Evolutionary conservation across 2,113 vertebrate species (phyloP), one percentile per base, ranked within the genome.

Genomic region (Otocyon megalotis): DNA sequence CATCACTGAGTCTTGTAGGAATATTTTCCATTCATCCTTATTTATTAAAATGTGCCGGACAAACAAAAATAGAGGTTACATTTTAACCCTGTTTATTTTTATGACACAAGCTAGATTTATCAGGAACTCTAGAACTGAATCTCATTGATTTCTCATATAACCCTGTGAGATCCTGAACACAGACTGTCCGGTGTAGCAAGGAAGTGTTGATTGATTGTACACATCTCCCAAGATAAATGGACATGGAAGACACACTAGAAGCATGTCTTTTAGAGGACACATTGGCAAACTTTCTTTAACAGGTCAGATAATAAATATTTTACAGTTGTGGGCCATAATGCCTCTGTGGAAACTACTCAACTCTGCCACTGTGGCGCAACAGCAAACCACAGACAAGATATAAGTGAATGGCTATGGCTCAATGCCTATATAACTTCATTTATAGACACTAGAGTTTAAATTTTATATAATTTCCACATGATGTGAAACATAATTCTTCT

Each of bases 11-110:
- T 63, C 60, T 88, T 50, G 1, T 11, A 79, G 53, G 32, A 56
- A 50, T n/a, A 96, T 74, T 96, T 92, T 96, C 35, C 24, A 58
- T 62, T 69, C 20, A 60, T n/a, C 30, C n/a, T 92, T 95, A 35
- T 60, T 86, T 92, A 92, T 15, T 85, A 2, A 90, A 81, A 80
- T 54, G 24, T 72, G 3, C 0, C 53, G 79, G 14, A 84, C 90
- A 93, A 96, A 69, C 3, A 58, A 81, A 43, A 92, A 50, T 71
- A 8, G 35, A 82, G 76, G 35, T 17, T 69, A 37, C 0, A 3
- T 74, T 94, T 77, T 86, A 81, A 56, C 30, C 69, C 80, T 15
- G 11, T 54, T 82, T 54, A 80, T 65, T 93, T 97, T 92, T 69
- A 65, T 92, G 43, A 81, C 30, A 63, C 13, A 62, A 87, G 5